Evolutionary conservation across 35 echinoderm and acorn worm genomes (phyloP), one percentile per base, ranked within the genome.

Genomic region (Holothuria glaberrima): DNA sequence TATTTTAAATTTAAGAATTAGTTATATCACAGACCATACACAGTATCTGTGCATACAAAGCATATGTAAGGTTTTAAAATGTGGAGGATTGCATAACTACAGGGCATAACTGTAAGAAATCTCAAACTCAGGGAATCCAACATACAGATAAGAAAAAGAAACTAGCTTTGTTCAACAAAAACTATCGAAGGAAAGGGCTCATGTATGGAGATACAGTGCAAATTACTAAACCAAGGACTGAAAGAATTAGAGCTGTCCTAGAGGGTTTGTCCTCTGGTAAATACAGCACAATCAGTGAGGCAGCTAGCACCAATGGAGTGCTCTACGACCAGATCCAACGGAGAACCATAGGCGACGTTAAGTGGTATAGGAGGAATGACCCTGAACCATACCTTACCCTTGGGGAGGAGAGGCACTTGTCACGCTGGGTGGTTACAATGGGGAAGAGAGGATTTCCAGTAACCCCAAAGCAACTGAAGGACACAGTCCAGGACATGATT

Each of bases 291-390:
- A 69, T 69, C 66, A 25, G 24, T 69, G 30, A 41, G 44, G 71
- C 34, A 75, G 71, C 71, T 2, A 75, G 31, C 38, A 31, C 21
- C 2, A 75, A 75, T 38, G 30, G 30, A 19, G 36, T 75, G 10
- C 71, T 44, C 19, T 75, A 75, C 20, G 71, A 75, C 31, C 34
- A 75, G 33, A 75, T 75, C 34, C 71, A 75, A n/a, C 28, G 71
- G 18, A 75, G 34, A 75, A 12, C 33, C 4, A 29, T 6, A 69
- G 66, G 66, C 7, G 19, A 35, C 12, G 71, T 75, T 12, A 75
- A 75, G 41, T 75, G 71, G 71, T 44, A 75, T 29, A 75, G 3
- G 12, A 32, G 71, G 41, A 75, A 75, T 75, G 71, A 32, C 3
- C 71, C 71, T 45, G 34, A 75, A n/a, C 34, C 71, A 41, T 44